Evolutionary conservation across 2,113 vertebrate genomes (phyloP), one percentile per base, ranked within the genome.

Genomic region (Stomatorhinus ivindoensis): DNA sequence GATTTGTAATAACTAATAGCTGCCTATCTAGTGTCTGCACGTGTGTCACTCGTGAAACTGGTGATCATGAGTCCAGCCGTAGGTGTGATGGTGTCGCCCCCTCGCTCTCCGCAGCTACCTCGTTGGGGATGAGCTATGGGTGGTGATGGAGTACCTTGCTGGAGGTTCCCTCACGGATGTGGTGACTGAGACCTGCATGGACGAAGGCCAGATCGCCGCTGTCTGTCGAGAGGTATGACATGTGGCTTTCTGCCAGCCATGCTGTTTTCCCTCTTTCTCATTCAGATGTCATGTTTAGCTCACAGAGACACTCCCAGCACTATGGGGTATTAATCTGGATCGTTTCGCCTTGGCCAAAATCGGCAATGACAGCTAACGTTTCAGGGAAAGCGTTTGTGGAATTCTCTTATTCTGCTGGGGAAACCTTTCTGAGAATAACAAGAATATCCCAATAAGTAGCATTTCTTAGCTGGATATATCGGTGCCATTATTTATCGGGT

Each of bases 171-270:
- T 99, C 90, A 99, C 98, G 0, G 98, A 99, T 80, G 98, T 99
- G 31, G 98, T 99, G 91, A 99, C 98, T 0, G 98, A 99, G 94
- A 99, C 98, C 0, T 99, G 98, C 91, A 99, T 99, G 98, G 98
- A 99, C 53, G 98, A 99, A 93, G 98, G 98, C 90, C 98, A 99
- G 96, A 99, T 99, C 82, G 98, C 98, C 90, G 97, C 98, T 51
- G 98, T 99, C 92, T 99, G 98, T 94, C 96, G 98, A 95, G 98
- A 99, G 97, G 98, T 99, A 95, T 96, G 95, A 89, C n/a, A 89
- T 89, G 1, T 31, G 27, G 46, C 85, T 19, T 7, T 46, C 83
- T 2, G 73, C 42, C 2, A 0, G 35, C 11, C 7, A 4, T 19
- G 8, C 17, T 11, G 21, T 21, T 15, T 21, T 83, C 24, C 0